Conservation (phyloP, 2,113 vertebrate species). For the Stomatorhinus ivindoensis region DNA sequence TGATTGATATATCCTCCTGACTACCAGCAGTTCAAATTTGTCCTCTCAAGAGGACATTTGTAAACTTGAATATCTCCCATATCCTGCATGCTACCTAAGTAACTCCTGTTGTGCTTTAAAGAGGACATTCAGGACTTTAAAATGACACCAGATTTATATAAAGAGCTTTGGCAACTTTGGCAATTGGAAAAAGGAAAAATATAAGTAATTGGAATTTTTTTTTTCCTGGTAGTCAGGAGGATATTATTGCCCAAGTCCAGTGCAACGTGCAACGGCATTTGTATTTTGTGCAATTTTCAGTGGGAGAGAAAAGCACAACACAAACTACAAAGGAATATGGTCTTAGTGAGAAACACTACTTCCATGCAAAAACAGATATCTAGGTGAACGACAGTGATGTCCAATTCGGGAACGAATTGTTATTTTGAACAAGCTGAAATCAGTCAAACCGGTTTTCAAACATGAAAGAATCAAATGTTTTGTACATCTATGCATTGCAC, state of each 20-base stretch:
- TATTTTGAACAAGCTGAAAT: neutral
- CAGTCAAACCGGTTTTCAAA: neutral
- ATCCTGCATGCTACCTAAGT: too few species aligned
- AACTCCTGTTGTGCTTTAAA: too few species aligned
- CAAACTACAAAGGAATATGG: neutral
- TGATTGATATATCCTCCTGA: neutral
- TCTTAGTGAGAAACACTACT: neutral
- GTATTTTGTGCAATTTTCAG: neutral
- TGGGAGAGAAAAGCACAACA: neutral
- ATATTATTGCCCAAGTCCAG: neutral
- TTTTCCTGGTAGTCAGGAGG: too few species aligned
- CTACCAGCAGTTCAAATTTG: too few species aligned
- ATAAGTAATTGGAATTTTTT: too few species aligned
- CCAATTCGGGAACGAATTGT: neutral
- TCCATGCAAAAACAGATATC: neutral
- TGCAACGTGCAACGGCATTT: neutral
- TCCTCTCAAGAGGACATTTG: too few species aligned
- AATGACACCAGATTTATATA: too few species aligned
- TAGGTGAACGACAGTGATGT: neutral
- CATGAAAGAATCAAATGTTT: neutral
- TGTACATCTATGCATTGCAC: neutral
- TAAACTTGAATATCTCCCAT: too few species aligned
- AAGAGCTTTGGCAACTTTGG: too few species aligned
- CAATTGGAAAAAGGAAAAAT: too few species aligned
- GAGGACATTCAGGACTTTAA: too few species aligned